Base-by-base conservation (phyloP, 2,888 invertebrate genomes). In the Cerceris rybyensis region DNA sequence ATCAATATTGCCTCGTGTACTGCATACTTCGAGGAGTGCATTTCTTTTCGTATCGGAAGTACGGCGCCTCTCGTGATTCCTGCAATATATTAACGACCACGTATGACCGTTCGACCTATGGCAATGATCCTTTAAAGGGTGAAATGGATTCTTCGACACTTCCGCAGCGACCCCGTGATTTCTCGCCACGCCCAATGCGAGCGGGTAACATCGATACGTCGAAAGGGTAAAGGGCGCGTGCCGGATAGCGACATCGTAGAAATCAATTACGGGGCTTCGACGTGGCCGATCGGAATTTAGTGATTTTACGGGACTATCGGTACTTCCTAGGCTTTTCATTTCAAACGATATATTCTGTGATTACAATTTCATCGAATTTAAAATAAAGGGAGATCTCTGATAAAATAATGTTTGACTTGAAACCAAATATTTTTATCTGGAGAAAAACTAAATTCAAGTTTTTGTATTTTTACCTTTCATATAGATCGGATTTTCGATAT, bases 1-100 rank as follows among this genome's bases (percentile, higher is more conserved):
- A 83, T 85, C 85, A 76, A 85, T 85, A 85, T 76, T 73, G 58
- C 80, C 70, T 55, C 70, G 59, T 16, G 64, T 54, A 58, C 49
- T 43, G 66, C 50, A 79, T n/a, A 69, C 72, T 57, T 64, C 66
- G 68, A 68, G 68, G 68, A 60, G 59, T 71, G 65, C 50, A 43
- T 68, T 66, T 60, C 70, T 65, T 69, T 63, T 39, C 52, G 61
- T n/a, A 50, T 17, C 63, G 60, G 46, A 7, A n/a, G 7, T 5
- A 52, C 14, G 52, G 7, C 52, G 6, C 13, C 6, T 41, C 0
- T 13, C 46, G 16, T 28, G 39, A 39, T 50, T 28, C 6, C n/a
- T 13, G 57, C 43, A 16, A 49, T n/a, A 41, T 28, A 57, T 58
- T 28, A 13, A 54, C 42, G 57, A 14, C 14, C 52, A 9, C n/a